Evolutionary conservation across 2,888 invertebrate species (phyloP).

Genomic region (Pachymerium ferrugineum): DNA sequence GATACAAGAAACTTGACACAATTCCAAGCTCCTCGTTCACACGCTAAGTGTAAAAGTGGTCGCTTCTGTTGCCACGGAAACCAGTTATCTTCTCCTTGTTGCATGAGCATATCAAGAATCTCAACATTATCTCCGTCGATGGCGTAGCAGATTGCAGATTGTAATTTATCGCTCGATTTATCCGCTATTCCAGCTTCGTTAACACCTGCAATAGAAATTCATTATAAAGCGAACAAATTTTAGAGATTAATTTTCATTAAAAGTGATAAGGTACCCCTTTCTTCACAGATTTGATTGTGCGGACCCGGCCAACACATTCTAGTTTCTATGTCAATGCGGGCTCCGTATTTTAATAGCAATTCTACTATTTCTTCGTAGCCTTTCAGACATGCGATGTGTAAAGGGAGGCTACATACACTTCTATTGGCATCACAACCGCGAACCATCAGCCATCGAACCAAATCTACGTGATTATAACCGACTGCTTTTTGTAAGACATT

Average conservation of each 20-base stretch:
- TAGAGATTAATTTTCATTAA: not conserved
- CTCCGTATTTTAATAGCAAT: constrained; percentile 62
- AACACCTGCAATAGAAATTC: not conserved
- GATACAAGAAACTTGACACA: constrained; percentile 63
- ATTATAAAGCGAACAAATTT: too few species aligned
- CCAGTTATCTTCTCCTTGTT: constrained; percentile 66
- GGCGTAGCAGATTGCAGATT: constrained; percentile 65
- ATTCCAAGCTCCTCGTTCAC: constrained; percentile 65
- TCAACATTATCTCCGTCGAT: constrained; percentile 65
- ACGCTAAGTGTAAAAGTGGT: constrained; percentile 63
- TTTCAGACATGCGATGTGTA: constrained; percentile 67
- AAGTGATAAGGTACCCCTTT: constrained; percentile 50
- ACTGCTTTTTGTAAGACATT: constrained; percentile 69
- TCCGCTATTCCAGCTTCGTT: constrained; percentile 37
- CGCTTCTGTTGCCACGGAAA: constrained; percentile 52
- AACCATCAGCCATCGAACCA: constrained; percentile 62
- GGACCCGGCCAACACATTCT: constrained; percentile 70
- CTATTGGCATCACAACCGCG: constrained; percentile 61
- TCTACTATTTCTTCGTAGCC: constrained; percentile 67
- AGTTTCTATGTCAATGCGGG: constrained; percentile 63
- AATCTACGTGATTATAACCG: constrained; percentile 63
- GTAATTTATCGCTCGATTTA: constrained; percentile 54
- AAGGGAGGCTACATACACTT: constrained; percentile 66
- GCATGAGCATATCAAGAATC: constrained; percentile 60
- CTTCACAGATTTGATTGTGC: constrained; percentile 65